phyloP scores from a whole-genome alignment of 1,140 invertebrate genomes.

The Drosophila rhopaloa region DNA sequence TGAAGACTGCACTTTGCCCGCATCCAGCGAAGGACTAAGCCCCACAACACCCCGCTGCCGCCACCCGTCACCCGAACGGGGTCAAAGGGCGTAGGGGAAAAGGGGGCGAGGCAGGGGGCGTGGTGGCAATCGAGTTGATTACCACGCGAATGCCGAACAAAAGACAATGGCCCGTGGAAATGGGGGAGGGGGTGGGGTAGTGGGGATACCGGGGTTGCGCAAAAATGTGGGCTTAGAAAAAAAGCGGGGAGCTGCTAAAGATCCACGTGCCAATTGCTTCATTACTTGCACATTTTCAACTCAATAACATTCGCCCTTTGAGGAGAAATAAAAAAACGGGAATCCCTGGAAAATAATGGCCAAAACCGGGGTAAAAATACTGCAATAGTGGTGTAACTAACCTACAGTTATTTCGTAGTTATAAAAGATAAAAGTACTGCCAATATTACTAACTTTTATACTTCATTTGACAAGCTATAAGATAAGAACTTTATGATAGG shows the following conservation, averaged over 20 bases:
- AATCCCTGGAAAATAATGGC: not conserved
- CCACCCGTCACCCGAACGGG: not conserved
- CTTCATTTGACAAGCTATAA: not conserved
- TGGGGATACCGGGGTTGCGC: not conserved
- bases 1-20: slow-evolving; percentile 42
- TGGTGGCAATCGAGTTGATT: slow-evolving; percentile 52
- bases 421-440: not conserved
- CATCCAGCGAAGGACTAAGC: slow-evolving; percentile 29
- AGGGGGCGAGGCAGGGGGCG: slow-evolving; percentile 1
- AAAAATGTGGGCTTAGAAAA: not conserved
- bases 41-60: not conserved
- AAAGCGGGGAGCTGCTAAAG: not conserved
- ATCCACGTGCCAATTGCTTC: slow-evolving; percentile 50
- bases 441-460: slow-evolving; percentile 7
- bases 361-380: not conserved
- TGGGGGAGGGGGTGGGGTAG: not conserved
- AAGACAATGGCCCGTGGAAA: slow-evolving; percentile 32
- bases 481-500: not conserved
- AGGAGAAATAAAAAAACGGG: not conserved
- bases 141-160: slow-evolving; percentile 46
- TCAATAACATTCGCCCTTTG: slow-evolving; percentile 21
- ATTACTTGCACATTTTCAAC: slow-evolving; percentile 55
- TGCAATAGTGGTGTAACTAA: slow-evolving; percentile 9
- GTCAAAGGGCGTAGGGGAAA: slow-evolving; percentile 17
- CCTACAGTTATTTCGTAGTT: slow-evolving; percentile 6